Percentiles rank a stretch among this genome's conserved stretches.
Conservation (phyloP, 2,113 vertebrate species). For the zebrafish (Danio rerio) region DNA sequence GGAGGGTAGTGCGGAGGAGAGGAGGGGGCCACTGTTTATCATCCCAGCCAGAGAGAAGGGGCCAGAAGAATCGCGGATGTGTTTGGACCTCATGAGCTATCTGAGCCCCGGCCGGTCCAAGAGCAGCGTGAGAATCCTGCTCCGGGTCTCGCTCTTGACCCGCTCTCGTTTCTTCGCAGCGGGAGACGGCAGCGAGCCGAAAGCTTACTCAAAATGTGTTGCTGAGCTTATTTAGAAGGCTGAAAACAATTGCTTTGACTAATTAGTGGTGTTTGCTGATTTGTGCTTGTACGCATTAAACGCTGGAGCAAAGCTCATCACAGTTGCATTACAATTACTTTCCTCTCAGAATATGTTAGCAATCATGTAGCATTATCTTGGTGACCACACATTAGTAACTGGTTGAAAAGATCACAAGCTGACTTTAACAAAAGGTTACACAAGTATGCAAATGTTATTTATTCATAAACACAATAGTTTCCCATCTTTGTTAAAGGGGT, state of each 20-base stretch:
- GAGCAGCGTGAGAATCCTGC: constrained; percentile 76
- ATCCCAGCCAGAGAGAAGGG: constrained; percentile 76
- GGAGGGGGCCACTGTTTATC: constrained; percentile 74
- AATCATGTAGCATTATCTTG: too few relatives aligned
- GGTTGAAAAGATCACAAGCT: too few relatives aligned
- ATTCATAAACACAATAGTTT: too few relatives aligned
- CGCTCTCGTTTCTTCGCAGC: constrained; percentile 62
- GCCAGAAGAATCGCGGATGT: constrained; percentile 75
- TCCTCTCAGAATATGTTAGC: too few relatives aligned
- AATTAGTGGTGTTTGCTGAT: not conserved
- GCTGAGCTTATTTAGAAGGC: not conserved
- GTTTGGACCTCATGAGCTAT: constrained; percentile 77
- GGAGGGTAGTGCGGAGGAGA: constrained; percentile 48
- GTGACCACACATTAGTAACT: too few relatives aligned
- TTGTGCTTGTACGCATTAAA: not conserved
- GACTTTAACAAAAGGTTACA: too few relatives aligned
- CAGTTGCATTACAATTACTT: too few relatives aligned
- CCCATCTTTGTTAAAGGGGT: too few relatives aligned
- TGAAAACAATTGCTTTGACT: constrained; percentile 22
- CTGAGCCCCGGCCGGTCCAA: constrained; percentile 68
- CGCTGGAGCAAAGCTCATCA: too few relatives aligned
- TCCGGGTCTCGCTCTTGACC: constrained; percentile 65
- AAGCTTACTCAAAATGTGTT: constrained; percentile 8
- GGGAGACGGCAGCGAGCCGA: not conserved
- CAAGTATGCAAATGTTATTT: too few relatives aligned